These are phyloP conservation scores for Copidosoma aretas DNA, from an alignment of 2,888 invertebrate genomes.

Conservation along the genomic window DNA sequence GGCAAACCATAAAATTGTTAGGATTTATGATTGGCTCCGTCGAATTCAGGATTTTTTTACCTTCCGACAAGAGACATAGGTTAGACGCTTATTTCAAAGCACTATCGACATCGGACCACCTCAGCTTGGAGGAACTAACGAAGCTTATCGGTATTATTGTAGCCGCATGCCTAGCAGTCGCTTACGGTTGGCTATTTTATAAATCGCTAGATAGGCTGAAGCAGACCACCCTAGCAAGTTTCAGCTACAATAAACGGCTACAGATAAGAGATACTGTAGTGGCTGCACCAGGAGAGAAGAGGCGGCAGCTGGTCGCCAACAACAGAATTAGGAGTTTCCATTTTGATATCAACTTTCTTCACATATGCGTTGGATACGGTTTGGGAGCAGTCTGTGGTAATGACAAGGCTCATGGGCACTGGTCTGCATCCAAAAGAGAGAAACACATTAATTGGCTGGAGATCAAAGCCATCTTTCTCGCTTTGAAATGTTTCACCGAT, in stretches of 20 bases:
- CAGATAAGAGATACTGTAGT: no score
- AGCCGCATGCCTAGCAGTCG: no score
- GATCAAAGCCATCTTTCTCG: conserved; percentile 33
- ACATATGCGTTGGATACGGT: conserved; percentile 41
- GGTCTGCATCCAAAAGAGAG: conserved; percentile 34
- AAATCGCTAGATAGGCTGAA: no score
- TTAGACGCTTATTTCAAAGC: no score
- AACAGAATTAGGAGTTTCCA: conserved; percentile 7
- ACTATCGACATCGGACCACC: no score
- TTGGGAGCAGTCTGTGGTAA: conserved; percentile 41
- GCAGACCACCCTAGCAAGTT: no score
- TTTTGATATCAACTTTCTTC: conserved; percentile 27
- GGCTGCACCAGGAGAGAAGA: no score
- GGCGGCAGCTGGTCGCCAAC: neutral
- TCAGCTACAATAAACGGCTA: no score
- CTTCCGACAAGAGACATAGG: no score
- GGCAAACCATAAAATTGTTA: conserved; percentile 20
- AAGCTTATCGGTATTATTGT: no score
- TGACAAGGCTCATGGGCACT: conserved; percentile 40
- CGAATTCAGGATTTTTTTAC: neutral
- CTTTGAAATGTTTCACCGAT: conserved; percentile 37
- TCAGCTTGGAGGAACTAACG: no score
- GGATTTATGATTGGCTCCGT: conserved; percentile 33
- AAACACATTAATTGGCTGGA: conserved; percentile 41
- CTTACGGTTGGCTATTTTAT: no score